phyloP scores from a whole-genome alignment of 2,113 vertebrate genomes.

The Rostratula benghalensis region DNA sequence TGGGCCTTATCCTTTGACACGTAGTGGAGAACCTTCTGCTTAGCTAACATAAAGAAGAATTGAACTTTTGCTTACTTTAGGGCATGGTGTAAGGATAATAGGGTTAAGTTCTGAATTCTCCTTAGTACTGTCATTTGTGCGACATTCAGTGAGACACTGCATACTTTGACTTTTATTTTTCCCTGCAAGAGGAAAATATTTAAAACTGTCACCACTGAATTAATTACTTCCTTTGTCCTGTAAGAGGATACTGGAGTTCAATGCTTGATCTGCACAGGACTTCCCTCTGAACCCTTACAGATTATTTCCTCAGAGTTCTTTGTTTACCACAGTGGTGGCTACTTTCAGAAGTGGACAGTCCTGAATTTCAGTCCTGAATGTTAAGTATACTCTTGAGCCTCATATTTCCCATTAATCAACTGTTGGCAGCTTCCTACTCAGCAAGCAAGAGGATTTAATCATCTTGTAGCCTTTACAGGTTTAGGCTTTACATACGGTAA shows the following conservation, averaged over 20 bases:
- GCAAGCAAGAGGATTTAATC: neutral
- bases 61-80: neutral
- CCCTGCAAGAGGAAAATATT: neutral
- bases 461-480: neutral
- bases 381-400: neutral
- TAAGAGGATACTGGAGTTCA: neutral
- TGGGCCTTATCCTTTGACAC: neutral
- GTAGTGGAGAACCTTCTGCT: neutral
- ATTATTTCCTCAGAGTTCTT: neutral
- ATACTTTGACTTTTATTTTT: neutral
- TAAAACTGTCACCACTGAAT: neutral
- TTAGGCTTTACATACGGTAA: neutral
- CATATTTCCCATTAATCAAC: neutral
- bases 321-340: neutral
- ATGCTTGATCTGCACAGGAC: neutral
- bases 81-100: neutral
- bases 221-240: neutral
- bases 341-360: neutral
- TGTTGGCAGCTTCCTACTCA: neutral
- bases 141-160: neutral
- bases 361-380: slow-evolving; percentile 12
- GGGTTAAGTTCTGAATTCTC: neutral
- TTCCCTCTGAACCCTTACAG: neutral
- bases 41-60: neutral
- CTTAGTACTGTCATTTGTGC: neutral